Evolutionary conservation across 2,888 invertebrate genomes (phyloP).

Genomic region (Aethes cnicana): DNA sequence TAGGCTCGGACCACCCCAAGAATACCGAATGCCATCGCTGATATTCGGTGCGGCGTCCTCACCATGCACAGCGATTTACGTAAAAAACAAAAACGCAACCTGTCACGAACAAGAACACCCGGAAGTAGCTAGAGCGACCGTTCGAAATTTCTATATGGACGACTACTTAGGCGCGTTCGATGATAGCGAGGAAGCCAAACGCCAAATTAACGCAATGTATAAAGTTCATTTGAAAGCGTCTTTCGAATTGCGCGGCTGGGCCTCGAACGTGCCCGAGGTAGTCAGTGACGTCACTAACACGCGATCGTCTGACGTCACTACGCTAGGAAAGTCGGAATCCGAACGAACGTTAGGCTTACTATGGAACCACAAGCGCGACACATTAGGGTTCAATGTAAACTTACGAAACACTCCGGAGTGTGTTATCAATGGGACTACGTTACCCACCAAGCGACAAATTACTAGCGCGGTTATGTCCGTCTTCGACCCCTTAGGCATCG

Average conservation of each 20-base stretch:
- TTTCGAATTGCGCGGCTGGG: background rate
- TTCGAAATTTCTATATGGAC: constrained; percentile 26
- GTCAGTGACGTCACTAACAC: background rate
- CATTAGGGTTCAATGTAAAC: background rate
- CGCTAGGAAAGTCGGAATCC: background rate
- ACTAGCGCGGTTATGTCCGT: constrained; percentile 39
- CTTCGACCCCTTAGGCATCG: constrained; percentile 36
- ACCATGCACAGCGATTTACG: constrained; percentile 30
- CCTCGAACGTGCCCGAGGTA: background rate
- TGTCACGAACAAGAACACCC: constrained; percentile 12
- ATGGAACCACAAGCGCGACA: background rate
- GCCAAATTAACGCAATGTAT: background rate
- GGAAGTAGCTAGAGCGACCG: constrained; percentile 16
- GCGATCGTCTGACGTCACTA: background rate
- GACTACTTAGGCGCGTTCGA: constrained; percentile 27
- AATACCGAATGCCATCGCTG: constrained; percentile 34
- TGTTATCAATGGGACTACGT: background rate
- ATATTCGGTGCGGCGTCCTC: constrained; percentile 33
- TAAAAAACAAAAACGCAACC: constrained; percentile 32
- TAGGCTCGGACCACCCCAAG: constrained; percentile 9
- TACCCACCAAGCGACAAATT: constrained; percentile 36
- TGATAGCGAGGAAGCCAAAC: constrained; percentile 1
- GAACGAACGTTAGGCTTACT: background rate
- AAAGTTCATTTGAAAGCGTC: background rate
- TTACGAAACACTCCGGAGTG: background rate